Evolutionary conservation across 2,797 vertebrate species (phyloP).

Genomic region (Glyptemys insculpta): DNA sequence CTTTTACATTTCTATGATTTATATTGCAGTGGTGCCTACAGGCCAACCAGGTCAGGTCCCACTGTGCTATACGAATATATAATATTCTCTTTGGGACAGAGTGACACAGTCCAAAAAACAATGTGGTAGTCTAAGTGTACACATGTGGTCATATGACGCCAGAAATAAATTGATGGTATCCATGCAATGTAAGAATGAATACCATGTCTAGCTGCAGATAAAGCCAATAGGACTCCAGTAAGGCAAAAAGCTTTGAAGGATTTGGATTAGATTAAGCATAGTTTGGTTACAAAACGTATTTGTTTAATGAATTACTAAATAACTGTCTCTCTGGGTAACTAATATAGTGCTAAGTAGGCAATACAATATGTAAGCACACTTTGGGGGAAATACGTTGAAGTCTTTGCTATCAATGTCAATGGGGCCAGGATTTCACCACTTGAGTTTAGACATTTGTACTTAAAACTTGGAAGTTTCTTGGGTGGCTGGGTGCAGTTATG

Average conservation of each 20-base stretch:
- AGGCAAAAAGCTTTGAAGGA: background rate
- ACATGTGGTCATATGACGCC: background rate
- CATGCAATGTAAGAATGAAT: background rate
- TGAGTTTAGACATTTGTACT: too few relatives aligned
- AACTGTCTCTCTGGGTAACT: too few relatives aligned
- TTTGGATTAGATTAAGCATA: background rate
- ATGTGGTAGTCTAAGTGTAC: background rate
- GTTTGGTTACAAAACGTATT: background rate
- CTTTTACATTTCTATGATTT: too few relatives aligned
- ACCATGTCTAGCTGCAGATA: background rate
- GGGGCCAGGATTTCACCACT: too few relatives aligned
- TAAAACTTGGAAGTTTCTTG: background rate
- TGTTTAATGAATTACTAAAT: background rate
- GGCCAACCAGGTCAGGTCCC: background rate
- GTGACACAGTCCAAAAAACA: background rate
- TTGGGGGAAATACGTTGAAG: too few relatives aligned
- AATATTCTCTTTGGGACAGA: background rate
- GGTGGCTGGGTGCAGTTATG: too few relatives aligned
- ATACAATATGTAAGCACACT: too few relatives aligned
- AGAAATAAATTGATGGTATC: background rate
- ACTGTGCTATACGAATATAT: background rate
- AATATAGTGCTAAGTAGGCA: too few relatives aligned
- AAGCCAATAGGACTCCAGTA: background rate
- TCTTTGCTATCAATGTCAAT: too few relatives aligned
- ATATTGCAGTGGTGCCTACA: too few relatives aligned